phyloP scores from a whole-genome alignment of 2,113 vertebrate species.

The Elachura formosa region DNA sequence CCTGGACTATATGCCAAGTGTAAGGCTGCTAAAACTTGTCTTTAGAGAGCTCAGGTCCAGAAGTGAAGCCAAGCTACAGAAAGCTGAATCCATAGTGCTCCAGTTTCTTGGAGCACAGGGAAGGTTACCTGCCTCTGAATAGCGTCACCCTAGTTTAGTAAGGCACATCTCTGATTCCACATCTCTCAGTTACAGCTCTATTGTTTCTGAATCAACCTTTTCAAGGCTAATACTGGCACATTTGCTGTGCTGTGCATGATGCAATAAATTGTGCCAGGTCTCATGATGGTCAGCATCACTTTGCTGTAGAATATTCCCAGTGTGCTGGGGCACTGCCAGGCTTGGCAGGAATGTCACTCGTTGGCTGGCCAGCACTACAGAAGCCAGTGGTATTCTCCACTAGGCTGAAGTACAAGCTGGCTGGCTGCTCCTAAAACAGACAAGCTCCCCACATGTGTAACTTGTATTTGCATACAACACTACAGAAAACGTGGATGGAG shows the following conservation, averaged over 20 bases:
- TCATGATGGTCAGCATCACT: not conserved
- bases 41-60: not conserved
- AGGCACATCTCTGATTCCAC: not conserved
- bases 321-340: not conserved
- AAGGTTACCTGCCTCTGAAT: not conserved
- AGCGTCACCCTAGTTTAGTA: not conserved
- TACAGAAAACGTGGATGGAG: not conserved
- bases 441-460: not conserved
- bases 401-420: not conserved
- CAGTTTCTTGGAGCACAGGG: not conserved
- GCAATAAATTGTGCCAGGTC: not conserved
- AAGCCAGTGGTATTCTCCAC: not conserved
- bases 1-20: not conserved
- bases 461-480: not conserved
- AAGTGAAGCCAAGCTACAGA: not conserved
- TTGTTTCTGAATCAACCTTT: not conserved
- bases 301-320: not conserved
- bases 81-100: not conserved
- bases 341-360: accelerated
- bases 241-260: not conserved
- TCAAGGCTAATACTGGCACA: not conserved
- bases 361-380: not conserved
- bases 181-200: not conserved
- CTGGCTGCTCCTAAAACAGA: not conserved
- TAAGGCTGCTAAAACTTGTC: not conserved